These are phyloP conservation scores for Odontesthes bonariensis DNA, from an alignment of 2,113 vertebrate genomes.

Conservation along the genomic window DNA sequence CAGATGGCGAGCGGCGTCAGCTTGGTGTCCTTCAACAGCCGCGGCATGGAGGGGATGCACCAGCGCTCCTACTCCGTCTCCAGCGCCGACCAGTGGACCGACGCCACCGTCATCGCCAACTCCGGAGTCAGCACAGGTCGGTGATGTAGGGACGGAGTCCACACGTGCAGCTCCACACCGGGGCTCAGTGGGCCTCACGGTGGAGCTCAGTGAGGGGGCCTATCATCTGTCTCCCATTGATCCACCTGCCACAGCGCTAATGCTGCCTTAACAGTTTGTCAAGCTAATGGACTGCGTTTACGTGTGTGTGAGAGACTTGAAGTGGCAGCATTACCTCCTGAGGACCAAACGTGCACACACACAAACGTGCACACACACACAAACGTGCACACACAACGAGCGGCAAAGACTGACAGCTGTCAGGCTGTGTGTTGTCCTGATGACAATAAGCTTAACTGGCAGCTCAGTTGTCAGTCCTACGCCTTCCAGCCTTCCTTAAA, in stretches of 20 bases:
- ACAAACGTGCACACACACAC: neutral
- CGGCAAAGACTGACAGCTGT: constrained; percentile 64
- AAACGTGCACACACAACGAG: neutral
- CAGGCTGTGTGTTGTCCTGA: constrained; percentile 23
- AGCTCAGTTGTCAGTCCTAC: constrained; percentile 26
- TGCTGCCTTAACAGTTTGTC: constrained; percentile 78
- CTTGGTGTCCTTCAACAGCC: constrained; percentile 92
- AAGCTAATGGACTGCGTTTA: constrained; percentile 47
- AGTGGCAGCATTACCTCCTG: constrained; percentile 10
- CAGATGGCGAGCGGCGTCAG: constrained; percentile 94
- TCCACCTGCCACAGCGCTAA: constrained; percentile 83
- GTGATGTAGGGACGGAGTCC: neutral
- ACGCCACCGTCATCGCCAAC: constrained; percentile 96
- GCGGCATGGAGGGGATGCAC: constrained; percentile 91
- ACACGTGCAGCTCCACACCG: neutral
- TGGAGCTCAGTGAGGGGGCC: constrained; percentile 62
- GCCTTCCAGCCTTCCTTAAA: constrained; percentile 40
- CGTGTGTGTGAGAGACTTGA: constrained; percentile 17
- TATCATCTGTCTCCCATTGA: constrained; percentile 87
- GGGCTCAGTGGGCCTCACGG: constrained; percentile 37
- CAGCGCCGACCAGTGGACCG: constrained; percentile 98
- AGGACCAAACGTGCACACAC: neutral
- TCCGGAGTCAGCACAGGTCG: constrained; percentile 96
- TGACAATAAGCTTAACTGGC: constrained; percentile 64
- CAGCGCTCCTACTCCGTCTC: constrained; percentile 98